Conservation (phyloP, 2,797 vertebrate species). For the Decapterus maruadsi region DNA sequence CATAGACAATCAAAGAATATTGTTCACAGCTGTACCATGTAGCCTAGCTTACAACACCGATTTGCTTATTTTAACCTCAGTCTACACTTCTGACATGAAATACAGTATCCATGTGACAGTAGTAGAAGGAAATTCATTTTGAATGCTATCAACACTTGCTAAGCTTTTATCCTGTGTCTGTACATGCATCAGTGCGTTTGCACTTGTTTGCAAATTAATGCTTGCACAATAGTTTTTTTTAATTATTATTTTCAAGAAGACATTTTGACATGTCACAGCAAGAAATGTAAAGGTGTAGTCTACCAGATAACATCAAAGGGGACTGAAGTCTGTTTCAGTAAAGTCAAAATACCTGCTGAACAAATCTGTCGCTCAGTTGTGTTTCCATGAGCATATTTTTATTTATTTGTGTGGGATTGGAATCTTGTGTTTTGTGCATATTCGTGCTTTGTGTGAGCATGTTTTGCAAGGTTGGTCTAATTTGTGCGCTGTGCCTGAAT, state of each 20-base stretch:
- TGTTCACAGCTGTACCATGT: neutral
- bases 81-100: slow-evolving; percentile 7
- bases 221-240: neutral
- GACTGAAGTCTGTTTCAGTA: neutral
- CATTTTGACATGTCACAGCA: neutral
- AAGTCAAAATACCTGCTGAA: neutral
- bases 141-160: neutral
- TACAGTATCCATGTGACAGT: slow-evolving; percentile 1
- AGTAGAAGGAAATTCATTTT: neutral
- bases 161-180: neutral
- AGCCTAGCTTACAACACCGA: too few species aligned
- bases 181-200: neutral
- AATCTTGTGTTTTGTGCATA: neutral
- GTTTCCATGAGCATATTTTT: neutral
- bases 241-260: neutral
- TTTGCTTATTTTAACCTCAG: neutral
- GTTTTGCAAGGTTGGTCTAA: neutral
- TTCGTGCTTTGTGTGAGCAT: neutral
- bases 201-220: neutral
- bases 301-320: neutral
- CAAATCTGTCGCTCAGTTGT: neutral
- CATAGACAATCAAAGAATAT: neutral
- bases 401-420: neutral
- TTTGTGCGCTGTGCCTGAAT: neutral
- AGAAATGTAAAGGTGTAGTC: neutral